Percentiles rank a stretch among this genome's conserved stretches.
These are phyloP conservation scores for Trematomus loennbergii DNA, from an alignment of 2,113 vertebrate species.

Conservation along the genomic window DNA sequence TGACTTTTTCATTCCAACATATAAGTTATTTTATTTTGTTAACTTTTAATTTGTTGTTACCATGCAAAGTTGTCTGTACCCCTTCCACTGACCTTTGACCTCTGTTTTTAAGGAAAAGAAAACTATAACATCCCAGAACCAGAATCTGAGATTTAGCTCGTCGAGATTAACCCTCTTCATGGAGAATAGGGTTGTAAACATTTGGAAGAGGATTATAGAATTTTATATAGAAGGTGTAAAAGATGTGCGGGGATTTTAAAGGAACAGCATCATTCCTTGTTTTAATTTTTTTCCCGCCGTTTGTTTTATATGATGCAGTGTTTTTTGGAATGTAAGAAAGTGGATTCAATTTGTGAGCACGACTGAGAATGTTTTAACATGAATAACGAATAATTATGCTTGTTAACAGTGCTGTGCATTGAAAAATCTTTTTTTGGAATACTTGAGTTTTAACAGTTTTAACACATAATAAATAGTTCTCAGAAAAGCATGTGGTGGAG, in stretches of 20 bases:
- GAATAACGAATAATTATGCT: conserved; percentile 9
- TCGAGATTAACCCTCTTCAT: neutral
- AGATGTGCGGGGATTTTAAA: neutral
- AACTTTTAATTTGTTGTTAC: conserved; percentile 35
- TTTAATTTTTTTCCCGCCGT: neutral
- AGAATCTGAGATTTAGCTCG: neutral
- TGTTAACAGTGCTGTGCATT: conserved; percentile 43
- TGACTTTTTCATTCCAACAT: conserved; percentile 28
- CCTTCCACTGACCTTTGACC: neutral
- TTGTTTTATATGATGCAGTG: too few relatives aligned
- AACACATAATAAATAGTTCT: conserved; percentile 42
- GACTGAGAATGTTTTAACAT: neutral
- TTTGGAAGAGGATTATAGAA: neutral
- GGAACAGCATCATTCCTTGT: conserved; percentile 1
- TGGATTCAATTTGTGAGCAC: neutral
- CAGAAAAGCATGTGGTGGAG: neutral
- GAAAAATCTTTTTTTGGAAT: neutral
- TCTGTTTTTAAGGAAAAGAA: neutral
- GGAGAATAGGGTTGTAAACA: neutral
- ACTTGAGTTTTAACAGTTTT: conserved; percentile 51
- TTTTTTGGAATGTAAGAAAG: neutral
- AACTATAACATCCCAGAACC: neutral
- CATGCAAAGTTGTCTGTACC: neutral
- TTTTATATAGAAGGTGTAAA: neutral
- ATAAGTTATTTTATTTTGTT: conserved; percentile 49